Evolutionary conservation across 2,888 invertebrate genomes (phyloP).

Genomic region (Furcula furcula): DNA sequence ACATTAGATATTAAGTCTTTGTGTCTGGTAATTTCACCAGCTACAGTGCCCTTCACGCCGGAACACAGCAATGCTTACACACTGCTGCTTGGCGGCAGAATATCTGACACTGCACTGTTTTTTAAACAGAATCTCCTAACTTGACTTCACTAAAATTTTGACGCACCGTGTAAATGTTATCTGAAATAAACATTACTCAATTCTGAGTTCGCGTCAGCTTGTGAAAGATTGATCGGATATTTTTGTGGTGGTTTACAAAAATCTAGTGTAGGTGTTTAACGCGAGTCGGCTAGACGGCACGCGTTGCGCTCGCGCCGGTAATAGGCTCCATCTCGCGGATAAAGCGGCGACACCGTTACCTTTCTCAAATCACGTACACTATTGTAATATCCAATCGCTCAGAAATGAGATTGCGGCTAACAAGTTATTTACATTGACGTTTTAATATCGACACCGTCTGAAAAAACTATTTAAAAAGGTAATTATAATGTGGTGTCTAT

Average conservation of each 20-base stretch:
- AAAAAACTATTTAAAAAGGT: conserved; percentile 81
- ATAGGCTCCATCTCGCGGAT: conserved; percentile 76
- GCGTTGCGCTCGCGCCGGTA: conserved; percentile 59
- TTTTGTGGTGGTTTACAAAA: conserved; percentile 52
- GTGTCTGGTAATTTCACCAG: no score
- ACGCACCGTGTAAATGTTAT: conserved; percentile 27
- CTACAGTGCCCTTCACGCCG: no score
- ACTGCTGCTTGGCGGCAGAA: no score
- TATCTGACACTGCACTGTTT: conserved; percentile 16
- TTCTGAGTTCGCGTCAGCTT: conserved; percentile 12
- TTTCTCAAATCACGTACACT: conserved; percentile 82
- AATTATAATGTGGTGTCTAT: conserved; percentile 76
- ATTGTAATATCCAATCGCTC: conserved; percentile 81
- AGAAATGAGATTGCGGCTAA: conserved; percentile 82
- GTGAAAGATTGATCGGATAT: conserved; percentile 36
- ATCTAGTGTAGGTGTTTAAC: conserved; percentile 40
- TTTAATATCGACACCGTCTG: conserved; percentile 75
- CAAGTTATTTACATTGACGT: conserved; percentile 83
- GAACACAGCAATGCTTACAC: no score
- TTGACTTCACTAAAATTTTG: conserved; percentile 29
- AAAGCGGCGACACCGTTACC: conserved; percentile 80
- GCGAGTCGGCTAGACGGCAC: conserved; percentile 36
- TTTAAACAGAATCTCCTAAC: conserved; percentile 11
- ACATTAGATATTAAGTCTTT: no score
- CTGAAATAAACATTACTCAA: conserved; percentile 27